Base-by-base conservation (phyloP, 1,140 invertebrate species). In the Andrena cerasifolii region DNA sequence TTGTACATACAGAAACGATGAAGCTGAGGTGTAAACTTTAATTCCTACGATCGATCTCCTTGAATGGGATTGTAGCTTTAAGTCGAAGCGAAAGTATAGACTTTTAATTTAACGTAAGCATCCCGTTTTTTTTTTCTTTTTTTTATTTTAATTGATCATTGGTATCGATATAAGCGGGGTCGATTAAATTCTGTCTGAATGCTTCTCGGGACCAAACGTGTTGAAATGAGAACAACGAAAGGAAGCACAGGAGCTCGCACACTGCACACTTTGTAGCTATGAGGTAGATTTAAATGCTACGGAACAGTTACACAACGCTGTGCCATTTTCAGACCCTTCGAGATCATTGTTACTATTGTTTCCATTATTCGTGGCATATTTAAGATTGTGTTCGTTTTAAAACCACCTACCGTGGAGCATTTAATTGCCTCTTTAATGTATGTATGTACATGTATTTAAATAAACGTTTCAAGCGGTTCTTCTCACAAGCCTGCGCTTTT, bases 381-480 rank as follows among this genome's bases (percentile, higher is more conserved):
- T 75, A 33, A 33, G 18, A 54, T 47, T 67, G 28, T 58, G 43
- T 58, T 76, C 21, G 14, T 36, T 51, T 63, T 26, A 36, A 36
- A 51, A 33, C 3, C 28, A 47, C 12, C 14, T 14, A 36, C 3
- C 6, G 12, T 14, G 3, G 12, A 53, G 10, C 2, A 54, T 58
- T 75, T 58, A 58, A 49, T 75, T 75, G 6, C 3, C 16, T 53
- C 3, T 16, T 54, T n/a, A 36, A 18, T 75, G 62, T 67, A 66
- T 3, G 8, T 67, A 66, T 3, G 8, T 58, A 14, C 47, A 53
- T 49, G 40, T 76, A 68, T 67, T 68, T 68, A 56, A 76, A 76
- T 76, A 76, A 76, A 76, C 3, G 31, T 76, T 68, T 68, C 63
- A 68, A 47, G 21, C 49, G 14, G 8, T 74, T 73, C 51, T 72